Conservation (phyloP, 2,888 invertebrate species). For the Bugula neritina region DNA sequence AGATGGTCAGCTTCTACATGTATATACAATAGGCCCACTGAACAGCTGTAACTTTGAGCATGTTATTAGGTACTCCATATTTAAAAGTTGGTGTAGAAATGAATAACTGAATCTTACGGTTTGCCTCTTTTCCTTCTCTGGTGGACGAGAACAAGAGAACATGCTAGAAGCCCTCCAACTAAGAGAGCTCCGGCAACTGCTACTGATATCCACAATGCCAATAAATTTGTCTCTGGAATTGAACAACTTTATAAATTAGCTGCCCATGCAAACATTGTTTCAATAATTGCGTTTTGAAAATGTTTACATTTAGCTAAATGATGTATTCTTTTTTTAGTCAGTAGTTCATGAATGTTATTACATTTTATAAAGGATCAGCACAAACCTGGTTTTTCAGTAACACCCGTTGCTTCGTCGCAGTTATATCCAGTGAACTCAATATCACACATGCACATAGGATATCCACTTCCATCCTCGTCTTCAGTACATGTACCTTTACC, state of each 20-base stretch:
- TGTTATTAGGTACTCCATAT: no score
- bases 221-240: neutral
- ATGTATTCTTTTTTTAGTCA: no score
- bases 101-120: conserved; percentile 11
- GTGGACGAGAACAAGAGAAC: neutral
- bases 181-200: conserved; percentile 14
- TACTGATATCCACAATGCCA: conserved; percentile 9
- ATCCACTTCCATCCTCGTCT: neutral
- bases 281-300: no score
- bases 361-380: no score
- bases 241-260: no score
- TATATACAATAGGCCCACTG: no score
- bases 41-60: no score
- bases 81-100: no score
- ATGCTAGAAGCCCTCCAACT: neutral
- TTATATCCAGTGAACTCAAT: neutral
- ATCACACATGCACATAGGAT: conserved; percentile 16
- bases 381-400: neutral
- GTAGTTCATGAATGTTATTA: no score
- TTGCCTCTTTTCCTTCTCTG: neutral
- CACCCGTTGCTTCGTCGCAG: neutral
- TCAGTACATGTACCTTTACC: neutral
- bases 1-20: no score
- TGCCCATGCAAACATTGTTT: no score
- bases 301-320: no score